Conservation (phyloP, 2,797 vertebrate species). For the Lindbergichthys nudifrons region DNA sequence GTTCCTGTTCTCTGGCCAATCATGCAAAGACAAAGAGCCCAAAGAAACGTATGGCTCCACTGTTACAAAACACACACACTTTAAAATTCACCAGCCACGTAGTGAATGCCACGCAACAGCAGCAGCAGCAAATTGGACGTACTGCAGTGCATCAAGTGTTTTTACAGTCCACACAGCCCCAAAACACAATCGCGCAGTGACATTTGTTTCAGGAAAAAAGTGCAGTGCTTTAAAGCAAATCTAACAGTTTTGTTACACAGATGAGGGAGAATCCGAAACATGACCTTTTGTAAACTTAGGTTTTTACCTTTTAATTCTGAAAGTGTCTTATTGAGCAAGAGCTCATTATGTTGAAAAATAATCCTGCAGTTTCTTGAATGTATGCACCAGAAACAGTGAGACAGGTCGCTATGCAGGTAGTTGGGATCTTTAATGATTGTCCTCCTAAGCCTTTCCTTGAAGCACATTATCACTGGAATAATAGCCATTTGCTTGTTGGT, state of each 20-base stretch:
- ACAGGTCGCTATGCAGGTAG: no score
- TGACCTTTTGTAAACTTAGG: neutral
- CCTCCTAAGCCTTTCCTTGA: no score
- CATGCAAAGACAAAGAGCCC: conserved; percentile 61
- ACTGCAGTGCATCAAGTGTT: neutral
- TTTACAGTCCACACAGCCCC: neutral
- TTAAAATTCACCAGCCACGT: neutral
- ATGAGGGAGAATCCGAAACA: neutral
- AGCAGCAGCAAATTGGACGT: neutral
- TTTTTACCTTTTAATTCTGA: conserved; percentile 1
- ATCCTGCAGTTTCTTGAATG: no score
- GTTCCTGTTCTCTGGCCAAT: conserved; percentile 65
- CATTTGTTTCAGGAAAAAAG: neutral
- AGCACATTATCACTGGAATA: neutral
- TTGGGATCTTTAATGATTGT: no score
- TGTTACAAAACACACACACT: conserved; percentile 36
- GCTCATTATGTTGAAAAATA: neutral
- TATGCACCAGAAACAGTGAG: no score
- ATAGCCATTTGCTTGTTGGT: conserved; percentile 7
- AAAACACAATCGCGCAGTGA: neutral
- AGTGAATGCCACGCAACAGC: neutral
- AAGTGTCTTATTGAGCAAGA: conserved; percentile 7
- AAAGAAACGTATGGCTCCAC: conserved; percentile 44
- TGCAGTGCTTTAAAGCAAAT: no score
- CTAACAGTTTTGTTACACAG: neutral